Evolutionary conservation across 2,797 vertebrate species (phyloP).

Genomic region (Mormyrops attenuatus): DNA sequence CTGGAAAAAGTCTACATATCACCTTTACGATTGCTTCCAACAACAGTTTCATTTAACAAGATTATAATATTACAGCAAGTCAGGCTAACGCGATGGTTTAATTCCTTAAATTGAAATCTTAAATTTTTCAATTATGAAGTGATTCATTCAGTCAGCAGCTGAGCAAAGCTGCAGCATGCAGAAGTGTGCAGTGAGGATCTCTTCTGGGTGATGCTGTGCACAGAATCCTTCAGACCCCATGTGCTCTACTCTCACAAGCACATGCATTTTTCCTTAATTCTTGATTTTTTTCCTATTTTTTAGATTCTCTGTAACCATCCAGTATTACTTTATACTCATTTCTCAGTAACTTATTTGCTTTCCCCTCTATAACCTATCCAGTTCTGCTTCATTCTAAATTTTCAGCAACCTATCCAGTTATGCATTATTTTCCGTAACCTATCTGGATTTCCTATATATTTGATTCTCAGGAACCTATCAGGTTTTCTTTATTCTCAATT

Average conservation of each 20-base stretch:
- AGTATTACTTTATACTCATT: neutral
- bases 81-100: neutral
- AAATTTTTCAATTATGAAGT: neutral
- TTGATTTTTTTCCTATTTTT: neutral
- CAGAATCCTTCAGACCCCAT: neutral
- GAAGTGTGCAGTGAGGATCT: neutral
- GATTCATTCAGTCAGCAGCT: neutral
- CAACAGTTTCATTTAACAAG: neutral
- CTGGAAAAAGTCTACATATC: neutral
- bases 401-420: neutral
- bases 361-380: neutral
- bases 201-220: neutral
- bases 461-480: neutral
- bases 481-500: neutral
- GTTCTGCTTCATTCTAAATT: neutral
- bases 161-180: neutral
- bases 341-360: neutral
- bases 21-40: neutral
- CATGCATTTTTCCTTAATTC: neutral
- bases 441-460: neutral
- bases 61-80: neutral
- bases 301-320: neutral
- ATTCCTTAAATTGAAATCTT: neutral
- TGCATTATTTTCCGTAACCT: neutral
- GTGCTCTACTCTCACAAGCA: neutral